A percentile compares a stretch with the other conserved stretches of the same genome.
Conservation (phyloP, 1,140 invertebrate genomes). For the Philopotamus ludificatus region DNA sequence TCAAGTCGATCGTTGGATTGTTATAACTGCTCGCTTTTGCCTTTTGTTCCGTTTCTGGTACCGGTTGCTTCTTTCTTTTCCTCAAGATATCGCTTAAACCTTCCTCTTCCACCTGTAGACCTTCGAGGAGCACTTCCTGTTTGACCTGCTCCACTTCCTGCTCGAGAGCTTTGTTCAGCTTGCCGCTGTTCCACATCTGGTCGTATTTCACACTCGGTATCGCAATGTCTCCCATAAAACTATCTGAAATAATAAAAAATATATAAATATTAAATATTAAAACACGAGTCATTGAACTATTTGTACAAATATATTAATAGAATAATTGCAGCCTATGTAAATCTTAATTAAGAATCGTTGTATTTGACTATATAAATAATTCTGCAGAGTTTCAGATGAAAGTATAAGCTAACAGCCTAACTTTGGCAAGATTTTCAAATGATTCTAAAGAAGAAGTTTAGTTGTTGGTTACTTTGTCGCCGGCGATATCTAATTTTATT, state of each 20-base stretch:
- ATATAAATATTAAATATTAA: no score
- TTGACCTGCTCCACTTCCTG: slow-evolving; percentile 75
- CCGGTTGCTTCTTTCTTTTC: slow-evolving; percentile 64
- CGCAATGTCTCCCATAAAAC: slow-evolving; percentile 79
- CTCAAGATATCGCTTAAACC: slow-evolving; percentile 69
- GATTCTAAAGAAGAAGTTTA: no score
- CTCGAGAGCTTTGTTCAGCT: slow-evolving; percentile 65
- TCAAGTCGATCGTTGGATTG: slow-evolving; percentile 53
- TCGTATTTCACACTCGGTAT: slow-evolving; percentile 65
- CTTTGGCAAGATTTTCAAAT: no score
- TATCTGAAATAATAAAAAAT: slow-evolving; percentile 58
- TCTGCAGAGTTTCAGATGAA: no score
- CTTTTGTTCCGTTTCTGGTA: slow-evolving; percentile 45
- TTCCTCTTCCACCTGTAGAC: slow-evolving; percentile 78
- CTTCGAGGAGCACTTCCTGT: slow-evolving; percentile 75
- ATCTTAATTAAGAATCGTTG: no score
- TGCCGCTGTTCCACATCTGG: slow-evolving; percentile 55
- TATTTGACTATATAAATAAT: no score
- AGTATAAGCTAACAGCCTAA: no score
- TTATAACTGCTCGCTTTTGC: slow-evolving; percentile 56
- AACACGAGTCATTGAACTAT: no score
- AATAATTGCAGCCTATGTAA: no score
- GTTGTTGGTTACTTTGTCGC: no score
- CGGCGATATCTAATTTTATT: no score
- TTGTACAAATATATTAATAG: no score